These are phyloP conservation scores for Ctenicera cuprea DNA, from an alignment of 2,888 invertebrate genomes.

Conservation along the genomic window DNA sequence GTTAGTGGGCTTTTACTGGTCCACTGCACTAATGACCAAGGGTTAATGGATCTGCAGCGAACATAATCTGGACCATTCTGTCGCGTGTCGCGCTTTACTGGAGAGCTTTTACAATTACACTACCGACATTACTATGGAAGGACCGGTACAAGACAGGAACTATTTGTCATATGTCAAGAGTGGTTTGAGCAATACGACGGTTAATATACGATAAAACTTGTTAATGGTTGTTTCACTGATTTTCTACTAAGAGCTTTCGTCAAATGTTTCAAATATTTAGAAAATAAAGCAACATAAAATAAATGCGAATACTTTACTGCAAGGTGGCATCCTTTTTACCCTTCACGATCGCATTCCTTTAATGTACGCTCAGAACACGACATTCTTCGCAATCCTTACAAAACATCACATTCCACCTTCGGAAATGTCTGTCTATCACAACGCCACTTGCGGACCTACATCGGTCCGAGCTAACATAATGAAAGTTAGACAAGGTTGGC, in stretches of 20 bases:
- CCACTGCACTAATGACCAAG: constrained; percentile 53
- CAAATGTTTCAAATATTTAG: no score
- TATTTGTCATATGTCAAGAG: background rate
- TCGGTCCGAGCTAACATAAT: constrained; percentile 15
- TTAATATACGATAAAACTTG: no score
- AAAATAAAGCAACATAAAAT: background rate
- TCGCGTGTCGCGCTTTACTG: constrained; percentile 36
- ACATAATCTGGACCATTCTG: constrained; percentile 42
- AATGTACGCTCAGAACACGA: constrained; percentile 1
- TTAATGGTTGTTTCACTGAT: no score
- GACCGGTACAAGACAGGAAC: background rate
- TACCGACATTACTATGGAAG: background rate
- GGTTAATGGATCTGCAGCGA: constrained; percentile 53
- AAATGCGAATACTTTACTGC: background rate
- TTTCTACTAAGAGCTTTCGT: background rate
- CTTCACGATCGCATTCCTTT: constrained; percentile 6
- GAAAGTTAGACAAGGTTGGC: constrained; percentile 9
- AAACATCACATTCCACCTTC: constrained; percentile 34
- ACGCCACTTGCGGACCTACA: constrained; percentile 15
- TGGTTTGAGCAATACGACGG: background rate
- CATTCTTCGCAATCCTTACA: constrained; percentile 27
- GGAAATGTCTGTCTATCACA: constrained; percentile 30
- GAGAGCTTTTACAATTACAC: constrained; percentile 35
- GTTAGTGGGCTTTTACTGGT: constrained; percentile 49
- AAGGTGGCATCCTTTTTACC: background rate